phyloP scores from a whole-genome alignment of 2,888 invertebrate species.

The Deilephila elpenor region DNA sequence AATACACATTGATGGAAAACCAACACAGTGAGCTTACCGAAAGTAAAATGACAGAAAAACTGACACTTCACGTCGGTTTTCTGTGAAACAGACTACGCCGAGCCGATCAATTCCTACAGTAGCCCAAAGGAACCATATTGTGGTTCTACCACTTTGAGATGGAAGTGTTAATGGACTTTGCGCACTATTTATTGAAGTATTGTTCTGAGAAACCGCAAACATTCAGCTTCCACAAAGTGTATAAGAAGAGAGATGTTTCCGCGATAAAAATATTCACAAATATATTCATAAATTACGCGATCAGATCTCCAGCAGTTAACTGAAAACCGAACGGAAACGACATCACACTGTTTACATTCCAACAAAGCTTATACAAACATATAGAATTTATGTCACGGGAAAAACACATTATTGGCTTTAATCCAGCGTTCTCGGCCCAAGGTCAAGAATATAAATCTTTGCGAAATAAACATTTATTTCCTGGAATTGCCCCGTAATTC shows the following conservation, averaged over 20 bases:
- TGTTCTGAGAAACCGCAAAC: too few relatives aligned
- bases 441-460: slow-evolving; percentile 5
- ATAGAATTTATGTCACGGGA: slow-evolving; percentile 20
- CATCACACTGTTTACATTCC: neutral
- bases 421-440: neutral
- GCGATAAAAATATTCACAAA: neutral
- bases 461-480: neutral
- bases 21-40: too few relatives aligned
- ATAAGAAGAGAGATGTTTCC: neutral
- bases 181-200: too few relatives aligned
- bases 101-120: too few relatives aligned
- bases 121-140: too few relatives aligned
- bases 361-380: slow-evolving; percentile 7
- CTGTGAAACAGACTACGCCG: too few relatives aligned
- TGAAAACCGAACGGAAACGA: neutral
- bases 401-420: slow-evolving; percentile 1
- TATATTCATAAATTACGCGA: neutral
- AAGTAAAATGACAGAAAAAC: too few relatives aligned
- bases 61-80: too few relatives aligned
- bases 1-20: too few relatives aligned
- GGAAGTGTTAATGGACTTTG: too few relatives aligned
- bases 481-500: neutral
- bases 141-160: too few relatives aligned
- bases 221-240: too few relatives aligned
- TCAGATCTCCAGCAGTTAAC: neutral